A percentile compares a stretch with the other conserved stretches of the same genome.
Conservation (phyloP, 2,888 invertebrate species). For the Scaptomyza cyrtandrae region DNA sequence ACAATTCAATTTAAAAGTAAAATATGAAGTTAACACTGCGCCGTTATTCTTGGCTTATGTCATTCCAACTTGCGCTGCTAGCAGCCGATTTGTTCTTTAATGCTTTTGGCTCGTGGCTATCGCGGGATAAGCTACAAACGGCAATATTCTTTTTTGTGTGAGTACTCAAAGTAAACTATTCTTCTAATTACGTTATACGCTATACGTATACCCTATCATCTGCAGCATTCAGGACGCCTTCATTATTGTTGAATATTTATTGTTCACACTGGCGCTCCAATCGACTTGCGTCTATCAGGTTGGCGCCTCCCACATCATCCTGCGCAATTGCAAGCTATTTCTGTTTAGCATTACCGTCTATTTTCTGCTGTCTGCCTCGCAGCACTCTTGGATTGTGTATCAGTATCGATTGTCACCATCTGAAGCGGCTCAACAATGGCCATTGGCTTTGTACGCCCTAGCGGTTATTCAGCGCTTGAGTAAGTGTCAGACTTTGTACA, state of each 20-base stretch:
- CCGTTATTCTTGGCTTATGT: constrained; percentile 87
- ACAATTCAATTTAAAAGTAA: not conserved
- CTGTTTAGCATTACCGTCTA: constrained; percentile 90
- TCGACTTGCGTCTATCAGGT: constrained; percentile 97
- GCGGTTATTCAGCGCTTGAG: constrained; percentile 92
- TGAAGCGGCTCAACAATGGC: constrained; percentile 82
- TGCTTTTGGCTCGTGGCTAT: constrained; percentile 89
- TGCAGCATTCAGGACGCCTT: constrained; percentile 94
- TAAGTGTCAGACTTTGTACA: constrained; percentile 85
- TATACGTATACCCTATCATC: not conserved
- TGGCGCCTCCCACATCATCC: constrained; percentile 92
- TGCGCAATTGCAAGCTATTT: constrained; percentile 91
- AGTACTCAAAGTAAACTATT: constrained; percentile 51
- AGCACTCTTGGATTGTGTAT: constrained; percentile 92
- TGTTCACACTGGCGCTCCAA: constrained; percentile 93
- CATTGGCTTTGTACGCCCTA: constrained; percentile 88
- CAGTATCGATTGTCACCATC: constrained; percentile 86
- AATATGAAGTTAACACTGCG: constrained; percentile 82
- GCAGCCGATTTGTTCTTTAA: constrained; percentile 91
- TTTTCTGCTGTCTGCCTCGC: constrained; percentile 89
- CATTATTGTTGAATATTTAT: constrained; percentile 92
- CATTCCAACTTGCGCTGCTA: constrained; percentile 89
- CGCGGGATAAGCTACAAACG: constrained; percentile 85
- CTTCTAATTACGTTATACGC: not conserved
- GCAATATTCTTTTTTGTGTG: constrained; percentile 82